phyloP scores from a whole-genome alignment of 2,797 vertebrate species.

The Enteromius fasciolatus region DNA sequence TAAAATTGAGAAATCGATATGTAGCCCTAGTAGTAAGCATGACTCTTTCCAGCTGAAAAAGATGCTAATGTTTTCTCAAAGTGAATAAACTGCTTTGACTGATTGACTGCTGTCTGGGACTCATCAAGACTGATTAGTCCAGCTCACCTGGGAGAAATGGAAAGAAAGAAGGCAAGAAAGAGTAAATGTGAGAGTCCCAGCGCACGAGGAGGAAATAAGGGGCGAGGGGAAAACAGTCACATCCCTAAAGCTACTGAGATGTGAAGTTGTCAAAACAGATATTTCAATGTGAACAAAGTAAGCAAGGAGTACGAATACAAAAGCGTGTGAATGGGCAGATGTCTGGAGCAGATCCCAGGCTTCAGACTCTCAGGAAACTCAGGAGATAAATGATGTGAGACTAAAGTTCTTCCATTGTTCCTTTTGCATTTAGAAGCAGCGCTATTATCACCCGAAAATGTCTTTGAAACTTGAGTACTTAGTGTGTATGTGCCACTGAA shows the following conservation, averaged over 20 bases:
- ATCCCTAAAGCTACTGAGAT: conserved; percentile 64
- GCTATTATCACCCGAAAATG: conserved; percentile 62
- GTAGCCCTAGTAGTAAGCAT: not conserved
- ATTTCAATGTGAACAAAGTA: conserved; percentile 60
- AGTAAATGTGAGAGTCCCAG: conserved; percentile 2
- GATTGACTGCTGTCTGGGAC: not conserved
- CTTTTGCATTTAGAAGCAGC: conserved; percentile 64
- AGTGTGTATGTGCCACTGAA: conserved; percentile 50
- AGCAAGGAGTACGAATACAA: conserved; percentile 59
- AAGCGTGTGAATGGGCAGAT: conserved; percentile 63
- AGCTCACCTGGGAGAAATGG: conserved; percentile 59
- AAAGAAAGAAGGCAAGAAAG: conserved; percentile 46
- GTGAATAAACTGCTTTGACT: no score
- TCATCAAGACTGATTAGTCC: conserved; percentile 40
- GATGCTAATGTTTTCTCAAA: not conserved
- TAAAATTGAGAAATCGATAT: not conserved
- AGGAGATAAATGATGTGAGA: conserved; percentile 70
- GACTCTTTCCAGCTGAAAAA: not conserved
- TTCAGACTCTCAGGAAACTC: conserved; percentile 71
- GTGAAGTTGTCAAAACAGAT: conserved; percentile 75
- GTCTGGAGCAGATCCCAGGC: conserved; percentile 67
- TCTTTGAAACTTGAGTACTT: conserved; percentile 74
- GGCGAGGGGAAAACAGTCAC: conserved; percentile 13
- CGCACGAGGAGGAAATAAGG: not conserved
- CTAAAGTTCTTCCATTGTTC: conserved; percentile 71